Evolutionary conservation across 2,888 invertebrate genomes (phyloP), one percentile per base, ranked within the genome.

Genomic region (Penaeus monodon): DNA sequence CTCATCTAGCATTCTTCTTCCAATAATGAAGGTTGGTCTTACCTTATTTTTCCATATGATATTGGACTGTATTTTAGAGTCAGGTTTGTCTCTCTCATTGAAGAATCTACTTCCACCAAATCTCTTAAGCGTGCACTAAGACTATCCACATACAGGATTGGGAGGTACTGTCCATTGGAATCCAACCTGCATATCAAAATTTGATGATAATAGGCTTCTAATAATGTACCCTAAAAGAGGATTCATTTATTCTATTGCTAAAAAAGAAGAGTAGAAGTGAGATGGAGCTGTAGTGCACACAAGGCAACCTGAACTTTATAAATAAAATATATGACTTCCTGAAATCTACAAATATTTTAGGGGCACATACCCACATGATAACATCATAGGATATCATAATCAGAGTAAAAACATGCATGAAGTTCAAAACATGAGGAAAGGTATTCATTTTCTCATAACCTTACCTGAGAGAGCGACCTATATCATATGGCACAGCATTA

Each of bases 111-210:
- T 87, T 95, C 94, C 83, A 95, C 94, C 57, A 97, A 94, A 92
- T 98, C 96, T 90, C 94, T 94, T 63, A 96, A 93, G 78, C 98
- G 94, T 84, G 96, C 96, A 92, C 96, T 96, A 79, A 98, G 94
- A 90, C 96, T 95, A 93, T 98, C 97, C 90, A 96, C 95, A 91
- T 95, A 95, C 14, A 98, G 93, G 89, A 98, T 95, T 38, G 98
- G 98, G 89, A 97, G 93, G 92, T 97, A 97, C 92, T 95, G 94
- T 24, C 93, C 92, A 78, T 94, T 93, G 24, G 78, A 44, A 63
- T 81, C 66, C 57, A 96, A 92, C 90, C 95, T 95, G 92, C 91
- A 44, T 14, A 74, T 57, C 29, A 64, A 33, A 63, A 29, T 12
- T n/a, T 49, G 57, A 77, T 24, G 27, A 57, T 4, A 38, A 76